Conservation (phyloP, 35 echinoderm and acorn worm genomes). For the Chiridota heheva region DNA sequence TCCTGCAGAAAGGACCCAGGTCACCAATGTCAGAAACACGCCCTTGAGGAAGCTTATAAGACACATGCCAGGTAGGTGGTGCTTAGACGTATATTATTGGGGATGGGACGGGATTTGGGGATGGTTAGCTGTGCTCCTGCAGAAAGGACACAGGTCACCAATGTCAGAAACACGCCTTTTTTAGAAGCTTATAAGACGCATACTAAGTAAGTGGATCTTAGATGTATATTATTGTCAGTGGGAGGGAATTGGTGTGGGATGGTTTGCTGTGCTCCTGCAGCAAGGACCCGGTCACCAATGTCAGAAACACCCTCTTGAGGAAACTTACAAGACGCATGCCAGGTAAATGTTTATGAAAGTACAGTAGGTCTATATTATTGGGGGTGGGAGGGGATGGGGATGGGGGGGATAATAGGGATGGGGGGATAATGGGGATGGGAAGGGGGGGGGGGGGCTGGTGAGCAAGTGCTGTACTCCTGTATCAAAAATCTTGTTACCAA, state of each 20-base stretch:
- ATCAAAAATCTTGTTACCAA: conserved; percentile 50
- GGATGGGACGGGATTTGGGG: no score
- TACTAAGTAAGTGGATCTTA: conserved; percentile 93
- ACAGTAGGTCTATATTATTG: no score
- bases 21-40: conserved; percentile 47
- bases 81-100: no score
- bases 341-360: no score
- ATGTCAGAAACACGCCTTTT: conserved; percentile 68
- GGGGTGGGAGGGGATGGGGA: no score
- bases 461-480: conserved; percentile 69
- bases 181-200: conserved; percentile 82
- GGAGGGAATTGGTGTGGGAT: no score
- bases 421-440: no score
- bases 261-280: conserved; percentile 77
- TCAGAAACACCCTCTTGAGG: conserved; percentile 72
- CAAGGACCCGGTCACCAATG: conserved; percentile 28
- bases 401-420: no score
- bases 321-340: conserved; percentile 95
- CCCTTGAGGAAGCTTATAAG: conserved; percentile 90
- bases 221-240: no score
- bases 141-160: conserved; percentile 48
- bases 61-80: conserved; percentile 93
- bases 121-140: conserved; percentile 70
- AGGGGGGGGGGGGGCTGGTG: no score
- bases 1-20: conserved; percentile 54